Percentiles rank a stretch among this genome's conserved stretches.
phyloP scores from a whole-genome alignment of 2,888 invertebrate species.

The Mythimna impura region DNA sequence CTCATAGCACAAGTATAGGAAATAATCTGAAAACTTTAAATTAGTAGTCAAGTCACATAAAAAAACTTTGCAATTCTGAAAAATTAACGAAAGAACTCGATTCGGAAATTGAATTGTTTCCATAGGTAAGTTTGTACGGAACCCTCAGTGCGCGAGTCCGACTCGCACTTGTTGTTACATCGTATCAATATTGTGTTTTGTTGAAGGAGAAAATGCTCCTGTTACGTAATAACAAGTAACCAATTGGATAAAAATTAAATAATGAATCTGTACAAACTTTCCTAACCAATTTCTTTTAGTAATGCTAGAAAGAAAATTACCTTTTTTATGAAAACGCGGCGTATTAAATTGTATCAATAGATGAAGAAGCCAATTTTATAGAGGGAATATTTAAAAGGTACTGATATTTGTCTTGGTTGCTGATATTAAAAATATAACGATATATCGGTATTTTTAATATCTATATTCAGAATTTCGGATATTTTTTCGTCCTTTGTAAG shows the following conservation, averaged over 20 bases:
- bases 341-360: slow-evolving; percentile 21
- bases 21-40: too few species aligned
- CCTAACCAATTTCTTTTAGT: slow-evolving; percentile 1
- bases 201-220: background rate
- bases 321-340: slow-evolving; percentile 11
- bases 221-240: background rate
- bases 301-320: slow-evolving; percentile 9
- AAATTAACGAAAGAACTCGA: too few species aligned
- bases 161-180: too few species aligned
- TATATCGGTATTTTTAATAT: slow-evolving; percentile 18
- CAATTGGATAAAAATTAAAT: background rate
- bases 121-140: too few species aligned
- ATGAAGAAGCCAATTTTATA: slow-evolving; percentile 23
- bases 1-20: too few species aligned
- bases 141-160: too few species aligned
- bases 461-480: background rate
- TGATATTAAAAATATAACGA: slow-evolving; percentile 3
- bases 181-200: too few species aligned
- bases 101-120: too few species aligned
- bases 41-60: too few species aligned
- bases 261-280: slow-evolving; percentile 19
- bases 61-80: too few species aligned
- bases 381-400: slow-evolving; percentile 20
- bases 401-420: slow-evolving; percentile 22
- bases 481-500: background rate